phyloP scores from a whole-genome alignment of 2,888 invertebrate species.

The Hololepta plana region DNA sequence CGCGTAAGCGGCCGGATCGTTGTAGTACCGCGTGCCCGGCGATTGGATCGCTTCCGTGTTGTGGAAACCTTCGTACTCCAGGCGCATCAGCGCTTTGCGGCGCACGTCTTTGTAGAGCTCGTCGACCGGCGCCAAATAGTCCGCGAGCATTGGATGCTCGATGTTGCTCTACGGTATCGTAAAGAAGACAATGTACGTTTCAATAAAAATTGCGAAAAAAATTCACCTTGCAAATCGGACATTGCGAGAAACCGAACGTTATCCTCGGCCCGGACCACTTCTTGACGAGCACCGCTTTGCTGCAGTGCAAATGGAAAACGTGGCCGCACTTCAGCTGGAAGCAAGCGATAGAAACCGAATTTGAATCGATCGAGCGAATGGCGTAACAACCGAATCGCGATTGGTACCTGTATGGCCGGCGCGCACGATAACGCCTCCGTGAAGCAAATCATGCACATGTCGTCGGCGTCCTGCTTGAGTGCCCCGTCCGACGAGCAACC shows the following conservation, averaged over 20 bases:
- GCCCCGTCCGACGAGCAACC: constrained; percentile 42
- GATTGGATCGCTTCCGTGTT: constrained; percentile 49
- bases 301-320: constrained; percentile 89
- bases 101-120: constrained; percentile 76
- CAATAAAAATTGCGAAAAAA: background rate
- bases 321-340: constrained; percentile 78
- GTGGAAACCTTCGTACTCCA: constrained; percentile 88
- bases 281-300: constrained; percentile 54
- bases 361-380: background rate
- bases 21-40: constrained; percentile 47
- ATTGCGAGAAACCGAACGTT: constrained; percentile 79
- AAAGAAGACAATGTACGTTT: constrained; percentile 4
- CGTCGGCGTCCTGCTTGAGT: constrained; percentile 90
- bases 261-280: constrained; percentile 94
- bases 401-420: constrained; percentile 66
- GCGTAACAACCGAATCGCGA: background rate
- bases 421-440: constrained; percentile 92
- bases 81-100: constrained; percentile 84
- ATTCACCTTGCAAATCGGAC: constrained; percentile 86
- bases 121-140: constrained; percentile 62
- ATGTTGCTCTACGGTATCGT: constrained; percentile 44
- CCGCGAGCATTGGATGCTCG: constrained; percentile 60
- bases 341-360: background rate
- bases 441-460: constrained; percentile 99
- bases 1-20: constrained; percentile 74